Percentiles rank a stretch among this genome's conserved stretches.
Conservation (phyloP, 2,888 invertebrate genomes). For the Phyllotreta striolata region DNA sequence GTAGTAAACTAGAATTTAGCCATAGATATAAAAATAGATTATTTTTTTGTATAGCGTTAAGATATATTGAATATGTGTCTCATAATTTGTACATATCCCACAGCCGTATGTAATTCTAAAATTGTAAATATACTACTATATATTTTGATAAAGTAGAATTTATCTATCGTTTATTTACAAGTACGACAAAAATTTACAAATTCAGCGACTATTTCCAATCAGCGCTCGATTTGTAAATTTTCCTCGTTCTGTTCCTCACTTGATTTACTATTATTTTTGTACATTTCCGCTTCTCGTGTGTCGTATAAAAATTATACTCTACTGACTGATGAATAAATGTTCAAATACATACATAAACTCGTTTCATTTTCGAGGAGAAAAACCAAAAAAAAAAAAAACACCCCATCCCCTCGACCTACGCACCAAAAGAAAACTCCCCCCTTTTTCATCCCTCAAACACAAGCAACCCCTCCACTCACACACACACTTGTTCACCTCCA, state of each 20-base stretch:
- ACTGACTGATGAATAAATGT: conserved; percentile 53
- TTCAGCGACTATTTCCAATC: no score
- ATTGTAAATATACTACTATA: conserved; percentile 60
- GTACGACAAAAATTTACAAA: background rate
- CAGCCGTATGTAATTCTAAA: conserved; percentile 57
- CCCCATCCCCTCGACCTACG: conserved; percentile 8
- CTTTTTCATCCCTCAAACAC: conserved; percentile 5
- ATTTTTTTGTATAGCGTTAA: background rate
- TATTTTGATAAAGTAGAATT: conserved; percentile 57
- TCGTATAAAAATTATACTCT: conserved; percentile 47
- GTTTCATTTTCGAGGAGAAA: background rate
- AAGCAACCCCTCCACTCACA: conserved; percentile 15
- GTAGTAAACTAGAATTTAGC: conserved; percentile 1
- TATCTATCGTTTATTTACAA: conserved; percentile 35
- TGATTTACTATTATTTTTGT: conserved; percentile 29
- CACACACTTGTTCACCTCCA: conserved; percentile 26
- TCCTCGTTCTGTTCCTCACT: conserved; percentile 4
- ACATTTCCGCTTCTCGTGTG: conserved; percentile 40
- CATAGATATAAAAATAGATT: conserved; percentile 6
- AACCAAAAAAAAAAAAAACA: background rate
- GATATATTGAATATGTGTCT: conserved; percentile 24
- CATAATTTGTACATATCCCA: conserved; percentile 60
- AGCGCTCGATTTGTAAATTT: no score
- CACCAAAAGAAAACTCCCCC: background rate
- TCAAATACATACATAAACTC: conserved; percentile 12